These are phyloP conservation scores for Regulus satrapa DNA, from an alignment of 2,113 vertebrate genomes.

Conservation along the genomic window DNA sequence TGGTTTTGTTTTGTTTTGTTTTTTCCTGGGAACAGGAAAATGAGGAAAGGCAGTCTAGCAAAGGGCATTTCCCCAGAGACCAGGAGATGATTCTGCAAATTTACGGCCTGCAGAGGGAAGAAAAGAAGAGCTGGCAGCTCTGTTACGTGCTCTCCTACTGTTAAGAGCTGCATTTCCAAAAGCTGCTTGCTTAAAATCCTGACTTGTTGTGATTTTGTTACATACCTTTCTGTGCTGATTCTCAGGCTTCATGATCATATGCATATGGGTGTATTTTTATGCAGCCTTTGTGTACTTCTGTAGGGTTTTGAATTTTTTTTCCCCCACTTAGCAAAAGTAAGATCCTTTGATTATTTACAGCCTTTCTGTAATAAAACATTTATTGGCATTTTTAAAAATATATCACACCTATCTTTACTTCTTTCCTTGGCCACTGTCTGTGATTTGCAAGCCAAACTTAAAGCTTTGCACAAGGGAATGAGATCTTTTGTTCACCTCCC, in stretches of 20 bases:
- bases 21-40: constrained; percentile 16
- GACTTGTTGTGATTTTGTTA: neutral
- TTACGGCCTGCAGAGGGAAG: neutral
- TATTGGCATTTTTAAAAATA: neutral
- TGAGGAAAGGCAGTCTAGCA: constrained; percentile 16
- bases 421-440: neutral
- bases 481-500: neutral
- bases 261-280: neutral
- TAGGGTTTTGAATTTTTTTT: neutral
- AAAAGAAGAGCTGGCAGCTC: neutral
- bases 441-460: neutral
- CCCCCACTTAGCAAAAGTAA: neutral
- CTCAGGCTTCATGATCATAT: neutral
- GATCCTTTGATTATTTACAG: neutral
- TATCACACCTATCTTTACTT: neutral
- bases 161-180: neutral
- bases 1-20: neutral
- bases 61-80: constrained; percentile 24
- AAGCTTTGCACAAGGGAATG: neutral
- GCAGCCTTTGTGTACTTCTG: neutral
- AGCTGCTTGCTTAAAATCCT: neutral
- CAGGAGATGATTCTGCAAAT: constrained; percentile 28
- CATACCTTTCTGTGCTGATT: neutral
- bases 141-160: neutral
- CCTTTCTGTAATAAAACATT: neutral